phyloP scores from a whole-genome alignment of 2,888 invertebrate genomes.

The Caenorhabditis panamensis region DNA sequence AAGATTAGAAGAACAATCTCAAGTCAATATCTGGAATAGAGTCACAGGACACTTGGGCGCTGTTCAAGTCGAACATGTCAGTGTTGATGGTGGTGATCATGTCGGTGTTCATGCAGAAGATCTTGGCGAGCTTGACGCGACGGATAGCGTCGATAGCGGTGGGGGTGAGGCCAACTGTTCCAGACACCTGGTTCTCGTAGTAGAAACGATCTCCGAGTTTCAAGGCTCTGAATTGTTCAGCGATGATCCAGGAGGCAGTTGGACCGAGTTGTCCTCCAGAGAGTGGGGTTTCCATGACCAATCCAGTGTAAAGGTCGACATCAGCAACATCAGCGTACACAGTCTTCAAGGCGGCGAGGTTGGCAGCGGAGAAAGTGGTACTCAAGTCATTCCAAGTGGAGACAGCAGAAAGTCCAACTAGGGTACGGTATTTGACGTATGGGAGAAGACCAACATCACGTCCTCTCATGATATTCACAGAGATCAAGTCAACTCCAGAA shows the following conservation, averaged over 20 bases:
- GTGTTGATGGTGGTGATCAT: conserved; percentile 50
- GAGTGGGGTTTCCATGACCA: conserved; percentile 70
- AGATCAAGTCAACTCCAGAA: conserved; percentile 91
- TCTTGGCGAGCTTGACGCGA: conserved; percentile 49
- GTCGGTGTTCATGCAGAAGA: conserved; percentile 44
- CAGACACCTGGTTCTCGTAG: conserved; percentile 58
- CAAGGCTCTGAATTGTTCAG: conserved; percentile 65
- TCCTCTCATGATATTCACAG: conserved; percentile 90
- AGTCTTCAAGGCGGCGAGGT: conserved; percentile 54
- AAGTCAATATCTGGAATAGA: conserved; percentile 49
- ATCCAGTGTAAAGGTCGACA: conserved; percentile 69
- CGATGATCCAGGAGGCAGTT: conserved; percentile 69
- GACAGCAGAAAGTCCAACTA: conserved; percentile 56
- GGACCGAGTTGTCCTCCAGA: conserved; percentile 66
- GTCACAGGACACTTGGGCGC: conserved; percentile 36
- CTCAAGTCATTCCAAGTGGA: conserved; percentile 62
- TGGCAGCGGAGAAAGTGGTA: conserved; percentile 56
- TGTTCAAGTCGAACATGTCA: conserved; percentile 61
- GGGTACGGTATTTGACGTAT: conserved; percentile 43
- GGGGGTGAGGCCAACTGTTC: conserved; percentile 46
- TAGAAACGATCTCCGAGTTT: conserved; percentile 71
- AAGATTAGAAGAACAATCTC: conserved; percentile 19
- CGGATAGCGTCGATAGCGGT: conserved; percentile 49
- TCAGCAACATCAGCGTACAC: conserved; percentile 68
- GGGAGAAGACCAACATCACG: conserved; percentile 68